A percentile compares a stretch with the other conserved stretches of the same genome.
Conservation (phyloP, 2,113 vertebrate species). For the Willisornis vidua region DNA sequence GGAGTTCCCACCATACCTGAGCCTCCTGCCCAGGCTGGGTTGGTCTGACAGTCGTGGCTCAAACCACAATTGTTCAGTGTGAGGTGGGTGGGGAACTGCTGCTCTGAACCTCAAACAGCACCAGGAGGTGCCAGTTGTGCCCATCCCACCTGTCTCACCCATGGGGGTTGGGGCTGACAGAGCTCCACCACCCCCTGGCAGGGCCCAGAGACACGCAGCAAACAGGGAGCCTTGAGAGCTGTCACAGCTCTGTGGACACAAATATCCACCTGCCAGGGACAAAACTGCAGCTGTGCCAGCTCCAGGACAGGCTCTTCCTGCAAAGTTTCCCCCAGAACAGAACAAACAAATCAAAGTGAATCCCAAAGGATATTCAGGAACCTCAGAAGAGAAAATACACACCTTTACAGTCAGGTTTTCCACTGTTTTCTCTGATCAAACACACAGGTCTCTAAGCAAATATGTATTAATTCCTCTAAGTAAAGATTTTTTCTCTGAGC, state of each 20-base stretch:
- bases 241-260: not conserved
- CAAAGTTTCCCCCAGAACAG: not conserved
- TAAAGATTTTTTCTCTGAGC: not conserved
- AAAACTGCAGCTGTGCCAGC: not conserved
- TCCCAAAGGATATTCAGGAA: not conserved
- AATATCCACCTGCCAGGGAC: not conserved
- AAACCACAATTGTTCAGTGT: not conserved
- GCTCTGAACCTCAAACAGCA: not conserved
- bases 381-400: not conserved
- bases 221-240: not conserved
- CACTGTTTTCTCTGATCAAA: not conserved
- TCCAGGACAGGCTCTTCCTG: not conserved
- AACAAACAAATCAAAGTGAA: not conserved
- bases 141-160: not conserved
- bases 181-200: not conserved
- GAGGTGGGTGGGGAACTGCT: not conserved
- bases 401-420: not conserved
- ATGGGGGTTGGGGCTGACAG: not conserved
- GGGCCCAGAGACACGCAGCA: not conserved
- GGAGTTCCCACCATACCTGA: not conserved
- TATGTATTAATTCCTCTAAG: not conserved
- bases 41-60: not conserved
- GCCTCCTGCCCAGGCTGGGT: not conserved
- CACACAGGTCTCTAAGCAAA: not conserved
- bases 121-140: constrained; percentile 26